Conservation (phyloP, 2,797 vertebrate genomes). For the Apogon talboti region DNA sequence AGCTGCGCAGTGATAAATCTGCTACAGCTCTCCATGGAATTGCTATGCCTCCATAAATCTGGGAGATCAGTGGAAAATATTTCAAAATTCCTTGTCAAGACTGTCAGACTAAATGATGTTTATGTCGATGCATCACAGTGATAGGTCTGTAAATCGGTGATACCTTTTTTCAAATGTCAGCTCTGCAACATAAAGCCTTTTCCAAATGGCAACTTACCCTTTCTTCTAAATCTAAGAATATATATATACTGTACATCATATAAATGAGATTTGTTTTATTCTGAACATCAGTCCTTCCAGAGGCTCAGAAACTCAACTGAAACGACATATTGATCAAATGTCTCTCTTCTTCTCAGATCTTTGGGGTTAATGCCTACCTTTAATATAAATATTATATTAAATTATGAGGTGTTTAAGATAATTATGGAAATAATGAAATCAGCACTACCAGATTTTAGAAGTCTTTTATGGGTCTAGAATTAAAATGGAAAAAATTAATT, state of each 20-base stretch:
- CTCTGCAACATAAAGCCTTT: not conserved
- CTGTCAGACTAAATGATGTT: conserved; percentile 80
- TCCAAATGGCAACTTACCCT: not conserved
- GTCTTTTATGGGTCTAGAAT: no score
- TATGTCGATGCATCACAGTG: conserved; percentile 1
- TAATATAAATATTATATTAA: no score
- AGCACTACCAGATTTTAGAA: no score
- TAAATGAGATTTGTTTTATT: not conserved
- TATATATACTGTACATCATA: not conserved
- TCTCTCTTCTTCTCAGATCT: no score
- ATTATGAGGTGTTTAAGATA: no score
- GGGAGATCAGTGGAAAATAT: conserved; percentile 71
- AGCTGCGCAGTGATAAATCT: conserved; percentile 1
- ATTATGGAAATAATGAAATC: no score
- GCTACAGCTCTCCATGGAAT: not conserved
- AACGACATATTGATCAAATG: no score
- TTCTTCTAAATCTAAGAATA: not conserved
- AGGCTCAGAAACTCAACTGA: no score
- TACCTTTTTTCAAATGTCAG: conserved; percentile 2
- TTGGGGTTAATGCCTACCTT: no score
- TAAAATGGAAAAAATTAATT: no score
- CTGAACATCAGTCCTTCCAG: no score
- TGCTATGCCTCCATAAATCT: conserved; percentile 9
- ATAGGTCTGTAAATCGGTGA: conserved; percentile 1
- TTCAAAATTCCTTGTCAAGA: conserved; percentile 91